phyloP scores from a whole-genome alignment of 2,888 invertebrate genomes.

The Apeira syringaria region DNA sequence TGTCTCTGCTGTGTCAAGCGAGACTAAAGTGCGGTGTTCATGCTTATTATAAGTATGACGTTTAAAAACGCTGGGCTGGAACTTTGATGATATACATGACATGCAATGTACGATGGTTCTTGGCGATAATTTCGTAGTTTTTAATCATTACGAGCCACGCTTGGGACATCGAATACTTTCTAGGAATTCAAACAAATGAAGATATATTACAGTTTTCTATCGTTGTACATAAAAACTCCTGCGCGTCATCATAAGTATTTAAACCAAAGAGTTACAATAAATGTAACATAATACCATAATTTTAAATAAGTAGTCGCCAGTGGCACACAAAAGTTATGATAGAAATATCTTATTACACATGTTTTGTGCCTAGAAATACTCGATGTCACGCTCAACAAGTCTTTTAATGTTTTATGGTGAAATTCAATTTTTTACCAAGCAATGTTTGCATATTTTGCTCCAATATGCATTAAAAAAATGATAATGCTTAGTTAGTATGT shows the following conservation, averaged over 20 bases:
- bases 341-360: no score
- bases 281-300: no score
- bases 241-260: no score
- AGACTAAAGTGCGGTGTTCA: conserved; percentile 36
- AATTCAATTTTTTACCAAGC: conserved; percentile 2
- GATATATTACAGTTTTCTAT: no score
- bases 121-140: conserved; percentile 17
- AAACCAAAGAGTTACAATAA: no score
- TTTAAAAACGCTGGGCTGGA: conserved; percentile 23
- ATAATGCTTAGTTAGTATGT: conserved; percentile 1
- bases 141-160: conserved; percentile 7
- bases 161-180: conserved; percentile 9
- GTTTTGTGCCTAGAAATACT: background rate
- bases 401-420: conserved; percentile 1
- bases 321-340: no score
- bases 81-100: conserved; percentile 29
- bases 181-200: background rate
- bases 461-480: conserved; percentile 21
- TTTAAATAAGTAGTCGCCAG: no score
- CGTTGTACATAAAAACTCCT: no score
- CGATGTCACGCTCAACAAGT: conserved; percentile 2
- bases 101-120: conserved; percentile 38
- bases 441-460: conserved; percentile 3
- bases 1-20: conserved; percentile 46
- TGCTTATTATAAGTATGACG: conserved; percentile 29